These are phyloP conservation scores for Bombus ignitus DNA, from an alignment of 1,140 invertebrate species.

Conservation along the genomic window DNA sequence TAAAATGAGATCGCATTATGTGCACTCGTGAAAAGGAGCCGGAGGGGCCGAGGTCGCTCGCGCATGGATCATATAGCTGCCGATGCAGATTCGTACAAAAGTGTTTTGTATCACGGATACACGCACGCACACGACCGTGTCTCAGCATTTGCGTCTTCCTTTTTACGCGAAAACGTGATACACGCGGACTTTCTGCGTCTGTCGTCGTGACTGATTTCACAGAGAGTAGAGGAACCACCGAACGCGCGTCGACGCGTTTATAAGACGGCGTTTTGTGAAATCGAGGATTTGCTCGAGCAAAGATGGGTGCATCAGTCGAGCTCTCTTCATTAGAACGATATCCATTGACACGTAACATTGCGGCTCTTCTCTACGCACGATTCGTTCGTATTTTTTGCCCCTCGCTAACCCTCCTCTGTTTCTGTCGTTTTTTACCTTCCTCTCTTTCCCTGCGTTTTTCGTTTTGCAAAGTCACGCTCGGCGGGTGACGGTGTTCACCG, in stretches of 20 bases:
- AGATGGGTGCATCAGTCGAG: neutral
- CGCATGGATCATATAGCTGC: slow-evolving; percentile 48
- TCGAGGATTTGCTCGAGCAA: neutral
- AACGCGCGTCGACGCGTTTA: slow-evolving; percentile 17
- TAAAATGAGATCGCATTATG: slow-evolving; percentile 72
- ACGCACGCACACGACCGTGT: neutral
- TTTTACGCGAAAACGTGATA: neutral
- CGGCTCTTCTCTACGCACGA: neutral
- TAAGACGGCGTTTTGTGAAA: slow-evolving; percentile 12
- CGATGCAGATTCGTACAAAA: slow-evolving; percentile 28
- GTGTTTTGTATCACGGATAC: slow-evolving; percentile 36
- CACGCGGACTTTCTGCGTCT: neutral
- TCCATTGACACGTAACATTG: slow-evolving; percentile 12
- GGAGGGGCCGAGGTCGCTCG: slow-evolving; percentile 45
- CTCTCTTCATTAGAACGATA: slow-evolving; percentile 9
- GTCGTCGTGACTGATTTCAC: neutral
- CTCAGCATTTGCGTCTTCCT: neutral
- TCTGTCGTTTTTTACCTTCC: neutral
- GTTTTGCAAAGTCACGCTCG: slow-evolving; percentile 10
- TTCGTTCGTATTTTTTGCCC: neutral
- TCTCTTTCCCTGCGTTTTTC: neutral
- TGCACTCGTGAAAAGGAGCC: slow-evolving; percentile 64
- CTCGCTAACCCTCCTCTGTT: too few species aligned
- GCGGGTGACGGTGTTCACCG: neutral
- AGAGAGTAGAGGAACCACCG: neutral